phyloP scores from a whole-genome alignment of 2,797 vertebrate genomes.

The Rhinella marina region DNA sequence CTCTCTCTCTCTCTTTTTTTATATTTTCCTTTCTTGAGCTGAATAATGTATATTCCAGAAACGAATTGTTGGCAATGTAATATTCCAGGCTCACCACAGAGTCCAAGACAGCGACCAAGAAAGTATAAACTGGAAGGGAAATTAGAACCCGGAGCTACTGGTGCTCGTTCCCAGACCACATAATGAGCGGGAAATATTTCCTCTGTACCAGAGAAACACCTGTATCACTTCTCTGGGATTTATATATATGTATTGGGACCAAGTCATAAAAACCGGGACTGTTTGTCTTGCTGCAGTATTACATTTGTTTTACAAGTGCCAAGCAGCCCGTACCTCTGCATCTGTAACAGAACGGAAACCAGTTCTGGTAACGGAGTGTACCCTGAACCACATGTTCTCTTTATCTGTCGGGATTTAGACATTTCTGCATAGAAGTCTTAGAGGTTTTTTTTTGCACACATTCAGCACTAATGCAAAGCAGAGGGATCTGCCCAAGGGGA shows the following conservation, averaged over 20 bases:
- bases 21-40: neutral
- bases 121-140: slow-evolving; percentile 15
- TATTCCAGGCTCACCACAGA: neutral
- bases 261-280: slow-evolving; percentile 2
- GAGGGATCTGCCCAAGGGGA: slow-evolving; percentile 48
- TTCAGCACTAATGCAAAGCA: slow-evolving; percentile 44
- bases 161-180: neutral
- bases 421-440: neutral
- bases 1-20: too few species aligned
- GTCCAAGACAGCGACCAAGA: neutral
- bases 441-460: slow-evolving; percentile 19
- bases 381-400: slow-evolving; percentile 10
- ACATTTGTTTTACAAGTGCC: slow-evolving; percentile 5
- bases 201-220: slow-evolving; percentile 18
- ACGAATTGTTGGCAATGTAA: neutral
- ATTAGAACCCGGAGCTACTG: slow-evolving; percentile 18
- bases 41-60: slow-evolving; percentile 16
- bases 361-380: slow-evolving; percentile 19
- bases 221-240: slow-evolving; percentile 14
- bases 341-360: neutral
- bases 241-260: slow-evolving; percentile 23
- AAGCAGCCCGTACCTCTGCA: neutral
- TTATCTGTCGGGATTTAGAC: neutral
- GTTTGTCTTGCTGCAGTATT: slow-evolving; percentile 18
- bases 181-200: slow-evolving; percentile 40